Percentiles rank a stretch among this genome's conserved stretches.
phyloP scores from a whole-genome alignment of 2,113 vertebrate genomes.

The Semnopithecus entellus region DNA sequence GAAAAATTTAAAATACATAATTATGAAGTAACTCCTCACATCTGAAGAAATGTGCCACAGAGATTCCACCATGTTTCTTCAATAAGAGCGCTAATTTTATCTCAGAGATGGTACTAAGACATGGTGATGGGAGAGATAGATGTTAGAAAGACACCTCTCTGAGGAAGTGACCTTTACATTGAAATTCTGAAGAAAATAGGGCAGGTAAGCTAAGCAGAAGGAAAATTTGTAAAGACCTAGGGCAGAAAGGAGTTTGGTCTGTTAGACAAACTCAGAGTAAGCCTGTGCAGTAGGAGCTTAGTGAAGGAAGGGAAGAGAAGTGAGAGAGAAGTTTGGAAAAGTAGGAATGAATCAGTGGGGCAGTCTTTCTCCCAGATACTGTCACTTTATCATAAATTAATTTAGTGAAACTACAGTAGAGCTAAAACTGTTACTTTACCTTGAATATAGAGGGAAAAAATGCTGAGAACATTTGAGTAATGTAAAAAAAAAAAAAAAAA shows the following conservation, averaged over 20 bases:
- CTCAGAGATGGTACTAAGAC: background rate
- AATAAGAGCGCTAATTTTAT: background rate
- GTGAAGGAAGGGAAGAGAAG: background rate
- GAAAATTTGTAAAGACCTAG: background rate
- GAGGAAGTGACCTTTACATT: background rate
- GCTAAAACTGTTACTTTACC: background rate
- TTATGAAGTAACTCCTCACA: background rate
- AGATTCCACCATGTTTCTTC: background rate
- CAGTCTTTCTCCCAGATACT: background rate
- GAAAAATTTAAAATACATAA: background rate
- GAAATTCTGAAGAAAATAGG: background rate
- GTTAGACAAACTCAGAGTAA: background rate
- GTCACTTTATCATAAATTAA: background rate
- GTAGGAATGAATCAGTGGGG: background rate
- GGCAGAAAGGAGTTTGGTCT: background rate
- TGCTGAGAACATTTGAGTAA: background rate
- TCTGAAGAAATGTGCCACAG: background rate
- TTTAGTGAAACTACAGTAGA: background rate
- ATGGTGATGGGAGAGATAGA: background rate
- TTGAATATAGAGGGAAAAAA: background rate
- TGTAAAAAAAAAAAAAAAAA: too few relatives aligned
- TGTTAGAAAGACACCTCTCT: background rate
- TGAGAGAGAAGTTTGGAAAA: background rate
- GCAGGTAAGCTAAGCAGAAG: background rate
- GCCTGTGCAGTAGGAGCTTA: background rate